Evolutionary conservation across 2,797 vertebrate species (phyloP).

Genomic region (Falco concolor): DNA sequence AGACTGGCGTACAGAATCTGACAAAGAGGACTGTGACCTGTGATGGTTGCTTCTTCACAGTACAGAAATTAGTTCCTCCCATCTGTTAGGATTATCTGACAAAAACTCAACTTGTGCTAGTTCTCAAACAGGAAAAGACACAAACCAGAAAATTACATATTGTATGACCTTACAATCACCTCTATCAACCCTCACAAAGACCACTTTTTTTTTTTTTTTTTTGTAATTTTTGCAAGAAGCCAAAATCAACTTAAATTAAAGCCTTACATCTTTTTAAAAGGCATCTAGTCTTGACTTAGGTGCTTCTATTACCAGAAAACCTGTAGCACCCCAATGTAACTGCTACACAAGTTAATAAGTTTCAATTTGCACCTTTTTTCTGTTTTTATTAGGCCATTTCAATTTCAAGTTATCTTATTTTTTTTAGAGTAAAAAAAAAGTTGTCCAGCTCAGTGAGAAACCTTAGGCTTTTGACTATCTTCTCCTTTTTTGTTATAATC

Average conservation of each 20-base stretch:
- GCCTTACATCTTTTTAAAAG: background rate
- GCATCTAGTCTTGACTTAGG: background rate
- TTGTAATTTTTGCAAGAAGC: background rate
- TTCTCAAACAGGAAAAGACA: background rate
- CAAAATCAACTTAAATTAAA: background rate
- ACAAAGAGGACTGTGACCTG: background rate
- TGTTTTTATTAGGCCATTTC: background rate
- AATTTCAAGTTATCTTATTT: background rate
- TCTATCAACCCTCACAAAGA: background rate
- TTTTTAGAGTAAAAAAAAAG: background rate
- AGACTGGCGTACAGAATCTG: background rate
- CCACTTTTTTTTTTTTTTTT: too few relatives aligned
- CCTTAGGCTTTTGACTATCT: background rate
- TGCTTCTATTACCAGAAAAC: background rate
- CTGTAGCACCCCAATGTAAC: background rate
- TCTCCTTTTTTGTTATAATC: background rate
- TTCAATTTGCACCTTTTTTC: background rate
- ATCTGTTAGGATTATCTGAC: background rate
- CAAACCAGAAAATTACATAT: background rate
- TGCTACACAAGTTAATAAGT: background rate
- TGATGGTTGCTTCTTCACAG: background rate
- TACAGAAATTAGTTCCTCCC: background rate
- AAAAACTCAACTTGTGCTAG: background rate
- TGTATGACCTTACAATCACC: background rate
- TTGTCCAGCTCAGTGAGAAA: background rate